Evolutionary conservation across 2,113 vertebrate genomes (phyloP).

Genomic region (Actinemys pallida): DNA sequence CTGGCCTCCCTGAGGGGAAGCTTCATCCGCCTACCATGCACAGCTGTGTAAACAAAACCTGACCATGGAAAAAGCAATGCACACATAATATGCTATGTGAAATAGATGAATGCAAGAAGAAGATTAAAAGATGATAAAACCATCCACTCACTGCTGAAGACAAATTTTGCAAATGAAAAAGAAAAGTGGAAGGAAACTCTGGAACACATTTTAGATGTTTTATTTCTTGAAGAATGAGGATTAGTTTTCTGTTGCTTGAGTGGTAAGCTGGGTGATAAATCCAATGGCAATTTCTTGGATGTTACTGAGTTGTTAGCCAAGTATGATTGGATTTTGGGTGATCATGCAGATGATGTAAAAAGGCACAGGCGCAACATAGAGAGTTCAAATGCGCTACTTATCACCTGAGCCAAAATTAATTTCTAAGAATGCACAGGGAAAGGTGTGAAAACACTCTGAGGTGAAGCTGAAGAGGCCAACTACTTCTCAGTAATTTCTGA

Average conservation of each 20-base stretch:
- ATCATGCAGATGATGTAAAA: not conserved
- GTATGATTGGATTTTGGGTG: not conserved
- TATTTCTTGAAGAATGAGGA: not conserved
- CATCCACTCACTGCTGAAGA: not conserved
- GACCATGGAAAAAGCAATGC: not conserved
- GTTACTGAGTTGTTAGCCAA: not conserved
- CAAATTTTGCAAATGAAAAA: not conserved
- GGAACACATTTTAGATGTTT: not conserved
- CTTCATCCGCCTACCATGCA: too few relatives aligned
- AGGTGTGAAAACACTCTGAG: not conserved
- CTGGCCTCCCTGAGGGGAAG: too few relatives aligned
- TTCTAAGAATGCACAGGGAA: not conserved
- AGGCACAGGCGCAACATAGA: not conserved
- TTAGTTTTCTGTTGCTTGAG: not conserved
- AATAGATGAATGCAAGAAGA: not conserved
- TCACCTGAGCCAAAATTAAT: not conserved
- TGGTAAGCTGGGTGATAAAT: not conserved
- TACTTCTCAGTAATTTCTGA: not conserved
- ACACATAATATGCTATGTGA: not conserved
- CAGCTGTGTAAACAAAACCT: not conserved
- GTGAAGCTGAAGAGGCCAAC: not conserved
- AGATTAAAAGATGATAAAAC: not conserved
- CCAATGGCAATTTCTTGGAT: not conserved
- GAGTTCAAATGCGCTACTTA: too few relatives aligned
- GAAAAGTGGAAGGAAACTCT: not conserved